These are phyloP conservation scores for Aricia agestis DNA, from an alignment of 1,140 invertebrate species.

Conservation along the genomic window DNA sequence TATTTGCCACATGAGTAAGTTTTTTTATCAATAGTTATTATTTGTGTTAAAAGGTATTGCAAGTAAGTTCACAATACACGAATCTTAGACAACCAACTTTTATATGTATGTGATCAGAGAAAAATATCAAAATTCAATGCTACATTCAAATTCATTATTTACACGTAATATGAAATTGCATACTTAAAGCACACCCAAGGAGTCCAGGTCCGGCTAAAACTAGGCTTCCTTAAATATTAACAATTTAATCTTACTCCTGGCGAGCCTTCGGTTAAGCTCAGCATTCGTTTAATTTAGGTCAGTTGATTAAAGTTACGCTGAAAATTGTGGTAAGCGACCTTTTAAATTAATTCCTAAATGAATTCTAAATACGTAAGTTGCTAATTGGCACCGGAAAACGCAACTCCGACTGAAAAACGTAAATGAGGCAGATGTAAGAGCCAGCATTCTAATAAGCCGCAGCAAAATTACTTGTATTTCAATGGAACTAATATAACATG, in stretches of 20 bases:
- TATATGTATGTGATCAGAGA: too few species aligned
- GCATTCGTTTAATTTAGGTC: slow-evolving; percentile 9
- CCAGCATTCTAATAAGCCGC: not conserved
- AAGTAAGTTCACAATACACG: too few species aligned
- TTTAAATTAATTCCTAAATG: slow-evolving; percentile 13
- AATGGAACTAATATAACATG: too few species aligned
- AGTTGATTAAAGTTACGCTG: slow-evolving; percentile 13
- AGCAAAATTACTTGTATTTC: too few species aligned
- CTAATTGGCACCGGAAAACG: not conserved
- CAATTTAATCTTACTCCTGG: slow-evolving; percentile 13
- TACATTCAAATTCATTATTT: not conserved
- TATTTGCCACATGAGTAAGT: too few species aligned
- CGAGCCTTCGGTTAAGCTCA: not conserved
- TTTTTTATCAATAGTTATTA: too few species aligned
- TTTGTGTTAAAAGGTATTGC: too few species aligned
- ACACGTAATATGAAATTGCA: not conserved
- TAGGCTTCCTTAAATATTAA: slow-evolving; percentile 9
- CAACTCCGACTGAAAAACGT: not conserved
- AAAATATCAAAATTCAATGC: too few species aligned
- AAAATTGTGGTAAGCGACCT: slow-evolving; percentile 8
- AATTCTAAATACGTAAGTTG: not conserved
- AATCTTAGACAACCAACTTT: too few species aligned
- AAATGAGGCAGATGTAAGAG: not conserved
- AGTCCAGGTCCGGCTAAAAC: not conserved
- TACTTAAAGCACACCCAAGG: not conserved